Percentiles rank a stretch among this genome's conserved stretches.
Evolutionary conservation across 2,113 vertebrate species (phyloP).

Genomic region (Mohoua ochrocephala): DNA sequence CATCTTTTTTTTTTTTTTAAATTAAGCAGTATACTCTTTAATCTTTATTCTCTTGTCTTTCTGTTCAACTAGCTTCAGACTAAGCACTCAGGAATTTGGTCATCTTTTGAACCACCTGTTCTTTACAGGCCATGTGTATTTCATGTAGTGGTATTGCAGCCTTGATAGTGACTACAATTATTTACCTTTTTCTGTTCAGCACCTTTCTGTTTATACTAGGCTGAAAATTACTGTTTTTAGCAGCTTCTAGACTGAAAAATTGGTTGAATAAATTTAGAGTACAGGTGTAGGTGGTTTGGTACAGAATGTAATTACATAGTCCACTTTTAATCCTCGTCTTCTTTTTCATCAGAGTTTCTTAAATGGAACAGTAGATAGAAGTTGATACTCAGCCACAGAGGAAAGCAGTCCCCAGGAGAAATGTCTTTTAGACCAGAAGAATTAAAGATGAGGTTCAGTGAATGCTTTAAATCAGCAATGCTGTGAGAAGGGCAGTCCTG

Average conservation of each 20-base stretch:
- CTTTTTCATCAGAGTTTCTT: not conserved
- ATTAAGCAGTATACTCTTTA: not conserved
- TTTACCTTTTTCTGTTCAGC: conserved; percentile 20
- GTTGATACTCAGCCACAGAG: not conserved
- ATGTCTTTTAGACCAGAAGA: not conserved
- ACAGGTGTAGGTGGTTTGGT: conserved; percentile 35
- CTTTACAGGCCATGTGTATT: not conserved
- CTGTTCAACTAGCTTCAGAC: not conserved
- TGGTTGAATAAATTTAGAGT: conserved; percentile 3
- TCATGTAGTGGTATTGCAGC: not conserved
- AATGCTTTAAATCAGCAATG: not conserved
- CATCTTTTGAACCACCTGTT: not conserved
- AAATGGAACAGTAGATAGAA: not conserved
- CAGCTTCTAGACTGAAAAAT: not conserved
- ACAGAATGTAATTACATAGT: conserved; percentile 19
- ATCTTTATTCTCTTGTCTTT: not conserved
- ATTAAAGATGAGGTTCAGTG: not conserved
- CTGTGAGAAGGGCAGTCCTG: not conserved
- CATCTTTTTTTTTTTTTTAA: not conserved
- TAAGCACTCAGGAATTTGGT: not conserved
- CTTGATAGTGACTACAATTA: not conserved
- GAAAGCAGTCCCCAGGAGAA: not conserved
- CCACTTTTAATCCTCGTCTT: not conserved
- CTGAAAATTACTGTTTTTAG: conserved; percentile 48
- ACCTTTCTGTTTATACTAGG: conserved; percentile 30